Evolutionary conservation across 2,113 vertebrate genomes (phyloP).

Genomic region (Platichthys flesus): DNA sequence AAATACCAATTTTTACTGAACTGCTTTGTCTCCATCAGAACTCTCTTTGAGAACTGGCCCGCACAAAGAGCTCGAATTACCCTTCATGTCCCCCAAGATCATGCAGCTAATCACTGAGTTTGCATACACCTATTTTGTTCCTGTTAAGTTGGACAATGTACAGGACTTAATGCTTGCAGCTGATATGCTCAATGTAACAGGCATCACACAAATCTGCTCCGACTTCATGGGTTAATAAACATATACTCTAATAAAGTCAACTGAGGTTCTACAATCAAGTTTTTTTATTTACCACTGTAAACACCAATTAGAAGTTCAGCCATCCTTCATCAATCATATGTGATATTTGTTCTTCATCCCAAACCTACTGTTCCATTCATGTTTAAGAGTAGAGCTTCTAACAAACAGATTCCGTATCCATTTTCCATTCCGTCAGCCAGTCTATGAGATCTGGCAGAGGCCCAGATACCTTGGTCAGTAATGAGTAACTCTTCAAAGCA

Average conservation of each 20-base stretch:
- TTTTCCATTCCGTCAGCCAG: slow-evolving; percentile 7
- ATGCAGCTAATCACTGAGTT: slow-evolving; percentile 61
- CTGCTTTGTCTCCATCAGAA: neutral
- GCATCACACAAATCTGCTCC: slow-evolving; percentile 77
- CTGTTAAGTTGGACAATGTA: slow-evolving; percentile 78
- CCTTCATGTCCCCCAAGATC: neutral
- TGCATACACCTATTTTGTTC: slow-evolving; percentile 39
- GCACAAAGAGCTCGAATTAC: neutral
- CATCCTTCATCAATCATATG: no score
- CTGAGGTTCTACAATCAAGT: no score
- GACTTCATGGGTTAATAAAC: slow-evolving; percentile 76
- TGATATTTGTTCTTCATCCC: no score
- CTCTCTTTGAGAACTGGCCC: neutral
- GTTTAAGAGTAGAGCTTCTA: no score
- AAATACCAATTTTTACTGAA: neutral
- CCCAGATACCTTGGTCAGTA: slow-evolving; percentile 60
- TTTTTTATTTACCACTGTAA: no score
- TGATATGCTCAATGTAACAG: slow-evolving; percentile 78
- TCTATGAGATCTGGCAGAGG: slow-evolving; percentile 59
- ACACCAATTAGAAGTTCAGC: no score
- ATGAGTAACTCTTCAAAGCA: slow-evolving; percentile 61
- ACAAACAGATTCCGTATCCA: no score
- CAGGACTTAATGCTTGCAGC: slow-evolving; percentile 80
- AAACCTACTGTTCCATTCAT: no score
- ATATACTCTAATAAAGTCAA: no score